Evolutionary conservation across 2,888 invertebrate species (phyloP).

Genomic region (Amiota communis): DNA sequence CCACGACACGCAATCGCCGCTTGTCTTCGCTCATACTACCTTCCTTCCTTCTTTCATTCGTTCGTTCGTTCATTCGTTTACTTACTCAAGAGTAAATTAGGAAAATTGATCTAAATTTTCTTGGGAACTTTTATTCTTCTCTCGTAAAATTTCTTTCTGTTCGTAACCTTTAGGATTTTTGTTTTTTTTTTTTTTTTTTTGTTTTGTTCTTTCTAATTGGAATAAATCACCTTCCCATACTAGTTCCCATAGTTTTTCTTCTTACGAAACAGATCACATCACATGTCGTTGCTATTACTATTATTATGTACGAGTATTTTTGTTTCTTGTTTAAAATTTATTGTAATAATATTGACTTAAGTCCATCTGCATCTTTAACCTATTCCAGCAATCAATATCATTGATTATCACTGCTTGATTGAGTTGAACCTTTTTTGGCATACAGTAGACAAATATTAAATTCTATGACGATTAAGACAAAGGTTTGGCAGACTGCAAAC

Average conservation of each 20-base stretch:
- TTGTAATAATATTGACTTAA: no score
- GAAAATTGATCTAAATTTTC: slow-evolving; percentile 67
- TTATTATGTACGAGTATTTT: no score
- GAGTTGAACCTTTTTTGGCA: no score
- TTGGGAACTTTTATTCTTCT: slow-evolving; percentile 57
- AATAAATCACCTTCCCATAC: neutral
- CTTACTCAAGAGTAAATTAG: slow-evolving; percentile 59
- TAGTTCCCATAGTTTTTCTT: neutral
- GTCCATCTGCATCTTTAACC: no score
- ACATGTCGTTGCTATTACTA: neutral
- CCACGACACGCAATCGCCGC: slow-evolving; percentile 66
- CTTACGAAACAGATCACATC: slow-evolving; percentile 5
- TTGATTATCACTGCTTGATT: no score
- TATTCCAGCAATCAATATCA: no score
- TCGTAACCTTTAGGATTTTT: neutral
- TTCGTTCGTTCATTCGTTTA: no score
- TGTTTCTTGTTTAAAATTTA: no score
- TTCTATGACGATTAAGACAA: no score
- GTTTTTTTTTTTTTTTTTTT: slow-evolving; percentile 20
- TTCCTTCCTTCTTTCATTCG: no score
- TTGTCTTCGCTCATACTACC: neutral
- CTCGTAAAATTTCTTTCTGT: slow-evolving; percentile 22
- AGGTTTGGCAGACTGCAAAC: no score
- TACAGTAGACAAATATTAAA: no score
- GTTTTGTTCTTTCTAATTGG: slow-evolving; percentile 14